A percentile compares a stretch with the other conserved stretches of the same genome.
phyloP scores from a whole-genome alignment of 2,113 vertebrate species.

The Gulo gulo region DNA sequence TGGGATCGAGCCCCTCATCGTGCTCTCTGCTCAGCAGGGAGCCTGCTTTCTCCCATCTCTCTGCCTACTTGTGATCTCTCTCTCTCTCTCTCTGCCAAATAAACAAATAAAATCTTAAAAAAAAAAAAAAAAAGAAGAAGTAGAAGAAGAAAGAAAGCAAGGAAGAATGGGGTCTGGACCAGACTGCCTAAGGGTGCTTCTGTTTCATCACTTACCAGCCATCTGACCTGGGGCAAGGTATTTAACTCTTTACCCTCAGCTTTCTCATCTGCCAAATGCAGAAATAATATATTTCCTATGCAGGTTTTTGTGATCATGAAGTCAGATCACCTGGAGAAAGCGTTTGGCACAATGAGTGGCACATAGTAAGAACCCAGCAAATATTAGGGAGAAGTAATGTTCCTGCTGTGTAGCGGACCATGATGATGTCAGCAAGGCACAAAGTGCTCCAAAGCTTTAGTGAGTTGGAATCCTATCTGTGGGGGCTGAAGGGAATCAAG shows the following conservation, averaged over 20 bases:
- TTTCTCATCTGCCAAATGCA: background rate
- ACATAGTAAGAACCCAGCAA: accelerated
- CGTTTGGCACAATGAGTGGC: background rate
- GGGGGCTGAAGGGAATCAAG: background rate
- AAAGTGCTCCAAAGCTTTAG: background rate
- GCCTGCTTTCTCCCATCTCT: too few species aligned
- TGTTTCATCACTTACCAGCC: background rate
- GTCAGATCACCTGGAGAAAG: background rate
- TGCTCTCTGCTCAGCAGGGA: too few species aligned
- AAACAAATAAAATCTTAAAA: too few species aligned
- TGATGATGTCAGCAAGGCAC: background rate
- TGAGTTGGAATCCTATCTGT: background rate
- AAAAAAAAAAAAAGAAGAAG: too few species aligned
- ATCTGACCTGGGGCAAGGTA: too few species aligned
- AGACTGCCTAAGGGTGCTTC: background rate
- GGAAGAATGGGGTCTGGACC: background rate
- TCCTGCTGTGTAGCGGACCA: accelerated
- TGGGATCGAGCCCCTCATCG: too few species aligned
- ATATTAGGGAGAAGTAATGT: background rate
- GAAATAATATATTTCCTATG: background rate
- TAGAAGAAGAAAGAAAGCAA: too few species aligned
- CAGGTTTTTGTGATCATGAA: background rate
- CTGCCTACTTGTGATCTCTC: too few species aligned
- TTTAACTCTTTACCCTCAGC: background rate
- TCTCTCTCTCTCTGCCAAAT: too few species aligned